Evolutionary conservation across 1,140 invertebrate species (phyloP).

Genomic region (Anastrepha obliqua): DNA sequence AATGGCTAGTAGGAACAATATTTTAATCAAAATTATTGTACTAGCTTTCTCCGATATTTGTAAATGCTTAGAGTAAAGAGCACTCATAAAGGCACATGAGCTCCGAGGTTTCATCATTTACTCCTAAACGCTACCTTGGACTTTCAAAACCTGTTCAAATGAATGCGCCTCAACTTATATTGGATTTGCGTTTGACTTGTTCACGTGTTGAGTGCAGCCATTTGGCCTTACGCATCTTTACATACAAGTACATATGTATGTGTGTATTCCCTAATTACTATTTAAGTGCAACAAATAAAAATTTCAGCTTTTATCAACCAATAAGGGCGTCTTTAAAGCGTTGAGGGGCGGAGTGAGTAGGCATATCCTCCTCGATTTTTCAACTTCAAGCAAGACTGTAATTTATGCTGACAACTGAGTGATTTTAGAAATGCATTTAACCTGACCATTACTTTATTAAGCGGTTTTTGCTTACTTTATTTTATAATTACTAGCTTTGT

Average conservation of each 20-base stretch:
- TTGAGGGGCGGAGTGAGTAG: background rate
- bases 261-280: constrained; percentile 1
- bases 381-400: background rate
- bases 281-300: constrained; percentile 20
- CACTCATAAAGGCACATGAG: too few relatives aligned
- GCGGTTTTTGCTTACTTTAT: background rate
- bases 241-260: background rate
- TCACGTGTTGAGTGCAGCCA: too few relatives aligned
- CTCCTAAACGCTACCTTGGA: too few relatives aligned
- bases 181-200: too few relatives aligned
- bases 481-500: background rate
- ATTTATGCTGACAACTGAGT: constrained; percentile 46
- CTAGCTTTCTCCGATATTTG: too few relatives aligned
- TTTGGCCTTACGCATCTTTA: background rate
- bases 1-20: too few relatives aligned
- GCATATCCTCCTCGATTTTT: constrained; percentile 8
- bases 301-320: constrained; percentile 16
- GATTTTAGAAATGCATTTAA: constrained; percentile 33
- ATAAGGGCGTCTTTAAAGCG: constrained; percentile 12
- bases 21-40: too few relatives aligned
- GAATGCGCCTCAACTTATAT: too few relatives aligned
- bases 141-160: too few relatives aligned
- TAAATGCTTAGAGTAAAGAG: too few relatives aligned
- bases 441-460: background rate
- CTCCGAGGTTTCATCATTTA: too few relatives aligned